Evolutionary conservation across 2,797 vertebrate genomes (phyloP).

Genomic region (Rhinoraja longicauda): DNA sequence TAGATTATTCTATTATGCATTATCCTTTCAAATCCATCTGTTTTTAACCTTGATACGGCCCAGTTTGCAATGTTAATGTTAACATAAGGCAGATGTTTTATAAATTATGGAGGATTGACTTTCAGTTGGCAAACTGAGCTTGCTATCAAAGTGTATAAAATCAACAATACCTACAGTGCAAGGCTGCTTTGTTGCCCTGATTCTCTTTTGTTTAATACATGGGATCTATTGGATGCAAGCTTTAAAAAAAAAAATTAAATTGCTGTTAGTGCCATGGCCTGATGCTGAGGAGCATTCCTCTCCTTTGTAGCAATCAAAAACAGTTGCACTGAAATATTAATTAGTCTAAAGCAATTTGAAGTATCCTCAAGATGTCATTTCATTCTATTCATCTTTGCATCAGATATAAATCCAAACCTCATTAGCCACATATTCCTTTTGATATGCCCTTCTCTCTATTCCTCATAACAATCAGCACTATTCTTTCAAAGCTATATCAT

Average conservation of each 20-base stretch:
- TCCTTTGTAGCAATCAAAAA: neutral
- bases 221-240: neutral
- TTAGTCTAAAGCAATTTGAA: neutral
- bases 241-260: no score
- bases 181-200: neutral
- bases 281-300: neutral
- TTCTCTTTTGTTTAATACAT: neutral
- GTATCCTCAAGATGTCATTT: neutral
- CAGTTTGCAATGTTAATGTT: neutral
- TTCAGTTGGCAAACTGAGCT: neutral
- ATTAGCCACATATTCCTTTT: neutral
- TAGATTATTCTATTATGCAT: neutral
- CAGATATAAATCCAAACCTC: neutral
- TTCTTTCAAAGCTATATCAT: no score
- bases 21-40: neutral
- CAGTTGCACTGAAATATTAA: neutral
- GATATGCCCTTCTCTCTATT: neutral
- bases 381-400: neutral
- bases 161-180: neutral
- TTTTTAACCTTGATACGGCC: neutral
- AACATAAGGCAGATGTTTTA: neutral
- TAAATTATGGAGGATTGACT: neutral
- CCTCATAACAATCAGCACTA: no score
- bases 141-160: neutral
- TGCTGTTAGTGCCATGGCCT: neutral